Evolutionary conservation across 2,797 vertebrate species (phyloP).

Genomic region (Cirrhinus molitorella): DNA sequence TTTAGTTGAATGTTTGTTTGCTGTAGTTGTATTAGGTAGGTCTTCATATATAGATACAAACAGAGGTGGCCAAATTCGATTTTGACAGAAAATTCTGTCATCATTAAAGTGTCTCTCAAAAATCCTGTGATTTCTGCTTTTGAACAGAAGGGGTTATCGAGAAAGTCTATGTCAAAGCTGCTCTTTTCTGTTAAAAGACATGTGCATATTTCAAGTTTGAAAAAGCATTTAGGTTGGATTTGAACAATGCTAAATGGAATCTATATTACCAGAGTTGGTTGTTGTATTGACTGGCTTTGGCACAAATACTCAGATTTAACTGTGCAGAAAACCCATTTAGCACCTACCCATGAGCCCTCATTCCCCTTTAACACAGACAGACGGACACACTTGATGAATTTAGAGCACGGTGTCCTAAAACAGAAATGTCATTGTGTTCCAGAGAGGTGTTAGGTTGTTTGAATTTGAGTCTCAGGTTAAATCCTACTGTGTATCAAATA

Average conservation of each 20-base stretch:
- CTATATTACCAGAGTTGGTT: background rate
- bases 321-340: background rate
- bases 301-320: background rate
- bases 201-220: background rate
- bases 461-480: constrained; percentile 32
- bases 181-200: background rate
- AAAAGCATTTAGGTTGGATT: background rate
- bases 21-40: background rate
- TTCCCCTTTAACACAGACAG: constrained; percentile 24
- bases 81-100: background rate
- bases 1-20: background rate
- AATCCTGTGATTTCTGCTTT: background rate
- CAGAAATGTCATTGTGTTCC: constrained; percentile 32
- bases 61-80: background rate
- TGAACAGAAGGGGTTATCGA: background rate
- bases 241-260: background rate
- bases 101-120: too few relatives aligned
- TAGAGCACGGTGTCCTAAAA: constrained; percentile 14
- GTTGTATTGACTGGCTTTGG: constrained; percentile 1
- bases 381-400: constrained; percentile 11
- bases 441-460: constrained; percentile 37
- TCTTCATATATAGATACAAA: too few relatives aligned
- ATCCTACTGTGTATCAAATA: constrained; percentile 15
- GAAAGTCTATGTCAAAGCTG: background rate
- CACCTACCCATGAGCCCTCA: background rate